phyloP scores from a whole-genome alignment of 1,140 invertebrate genomes.

The Sipha flava region DNA sequence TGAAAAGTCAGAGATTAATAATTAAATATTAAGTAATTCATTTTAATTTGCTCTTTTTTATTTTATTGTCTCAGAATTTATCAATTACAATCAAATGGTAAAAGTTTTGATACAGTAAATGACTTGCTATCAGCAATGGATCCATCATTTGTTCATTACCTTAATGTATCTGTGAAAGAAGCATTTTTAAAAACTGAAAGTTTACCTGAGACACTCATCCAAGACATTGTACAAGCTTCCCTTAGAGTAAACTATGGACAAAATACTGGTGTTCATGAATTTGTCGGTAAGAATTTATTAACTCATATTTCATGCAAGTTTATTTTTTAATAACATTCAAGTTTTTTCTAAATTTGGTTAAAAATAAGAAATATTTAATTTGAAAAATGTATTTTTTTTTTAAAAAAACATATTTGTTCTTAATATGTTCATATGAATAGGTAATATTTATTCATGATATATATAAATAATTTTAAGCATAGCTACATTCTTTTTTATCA shows the following conservation, averaged over 20 bases:
- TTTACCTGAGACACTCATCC: conserved; percentile 45
- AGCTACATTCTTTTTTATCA: no score
- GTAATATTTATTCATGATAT: no score
- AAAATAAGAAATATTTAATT: no score
- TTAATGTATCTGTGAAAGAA: conserved; percentile 22
- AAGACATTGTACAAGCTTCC: conserved; percentile 52
- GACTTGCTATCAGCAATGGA: conserved; percentile 32
- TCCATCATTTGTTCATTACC: conserved; percentile 25
- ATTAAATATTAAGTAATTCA: background rate
- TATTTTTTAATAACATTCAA: no score
- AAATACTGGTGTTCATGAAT: conserved; percentile 50
- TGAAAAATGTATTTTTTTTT: no score
- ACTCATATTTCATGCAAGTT: no score
- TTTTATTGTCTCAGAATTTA: conserved; percentile 49
- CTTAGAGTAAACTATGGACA: conserved; percentile 58
- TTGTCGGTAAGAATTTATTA: conserved; percentile 50
- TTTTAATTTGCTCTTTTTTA: conserved; percentile 1
- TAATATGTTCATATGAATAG: no score
- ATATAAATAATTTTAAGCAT: no score
- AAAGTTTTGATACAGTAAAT: conserved; percentile 43
- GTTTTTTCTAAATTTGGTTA: no score
- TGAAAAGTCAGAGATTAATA: conserved; percentile 36
- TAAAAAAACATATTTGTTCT: no score
- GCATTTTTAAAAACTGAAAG: conserved; percentile 41
- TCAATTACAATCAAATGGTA: conserved; percentile 45